phyloP scores from a whole-genome alignment of 2,797 vertebrate genomes.

The Catostomus latipinnis region DNA sequence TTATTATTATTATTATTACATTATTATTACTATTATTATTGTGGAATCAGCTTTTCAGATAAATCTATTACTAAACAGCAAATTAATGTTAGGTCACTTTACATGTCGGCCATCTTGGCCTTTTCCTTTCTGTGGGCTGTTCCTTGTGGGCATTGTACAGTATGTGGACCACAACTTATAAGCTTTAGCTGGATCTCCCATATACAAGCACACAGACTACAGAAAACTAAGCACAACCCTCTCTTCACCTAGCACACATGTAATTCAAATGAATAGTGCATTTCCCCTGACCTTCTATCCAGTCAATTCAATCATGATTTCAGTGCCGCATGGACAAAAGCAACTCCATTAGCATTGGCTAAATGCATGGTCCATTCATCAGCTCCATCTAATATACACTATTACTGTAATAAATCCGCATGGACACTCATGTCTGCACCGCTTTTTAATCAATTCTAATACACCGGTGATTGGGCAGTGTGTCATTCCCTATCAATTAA shows the following conservation, averaged over 20 bases:
- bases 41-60: too few relatives aligned
- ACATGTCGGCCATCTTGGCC: too few relatives aligned
- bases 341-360: constrained; percentile 54
- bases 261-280: constrained; percentile 29
- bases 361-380: constrained; percentile 56
- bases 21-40: too few relatives aligned
- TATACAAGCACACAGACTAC: too few relatives aligned
- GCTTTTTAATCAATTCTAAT: constrained; percentile 42
- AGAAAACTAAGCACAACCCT: constrained; percentile 25
- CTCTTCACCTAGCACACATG: constrained; percentile 57
- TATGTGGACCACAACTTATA: too few relatives aligned
- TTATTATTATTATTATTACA: too few relatives aligned
- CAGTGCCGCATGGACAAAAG: constrained; percentile 40
- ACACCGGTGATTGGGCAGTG: constrained; percentile 21
- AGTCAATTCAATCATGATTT: constrained; percentile 38
- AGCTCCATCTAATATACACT: constrained; percentile 56
- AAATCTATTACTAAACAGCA: too few relatives aligned
- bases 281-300: constrained; percentile 38
- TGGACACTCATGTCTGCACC: constrained; percentile 14
- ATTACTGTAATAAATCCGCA: constrained; percentile 45
- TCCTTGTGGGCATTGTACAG: too few relatives aligned
- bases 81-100: too few relatives aligned
- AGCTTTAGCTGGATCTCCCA: too few relatives aligned
- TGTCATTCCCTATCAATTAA: constrained; percentile 35
- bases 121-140: too few relatives aligned